Evolutionary conservation across 2,797 vertebrate species (phyloP), one percentile per base, ranked within the genome.

Genomic region (Mallotus villosus): DNA sequence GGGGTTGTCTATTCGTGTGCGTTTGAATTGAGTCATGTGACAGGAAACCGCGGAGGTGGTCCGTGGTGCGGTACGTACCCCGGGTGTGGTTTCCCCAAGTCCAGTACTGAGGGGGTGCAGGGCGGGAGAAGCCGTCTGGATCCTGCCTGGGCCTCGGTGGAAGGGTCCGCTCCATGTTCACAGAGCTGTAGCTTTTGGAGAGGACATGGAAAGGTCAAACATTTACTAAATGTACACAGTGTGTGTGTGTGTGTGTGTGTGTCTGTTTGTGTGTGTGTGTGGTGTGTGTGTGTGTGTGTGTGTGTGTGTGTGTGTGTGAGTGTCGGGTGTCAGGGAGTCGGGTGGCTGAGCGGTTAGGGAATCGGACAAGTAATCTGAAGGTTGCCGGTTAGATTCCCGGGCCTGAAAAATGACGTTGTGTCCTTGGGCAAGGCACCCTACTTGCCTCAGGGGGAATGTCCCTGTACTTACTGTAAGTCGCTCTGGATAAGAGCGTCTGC

Each of bases 101-200:
- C 86, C 88, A 91, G 53, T 90, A 95, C 87, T 94, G 88, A 14
- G 94, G 93, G 19, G 92, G 89, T 12, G 94, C 87, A 2, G 94
- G 88, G 70, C 92, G 93, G 78, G 93, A 90, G 70, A 91, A 91
- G 3, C 84, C 82, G 1, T 91, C 87, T 1, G 81, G 74, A 1
- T 92, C 86, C 8, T 85, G 82, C 64, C 81, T 89, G 12, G 84
- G 83, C 61, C 87, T 85, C 8, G 57, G 83, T 11, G 87, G 80
- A 17, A 89, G 81, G 2, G 86, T 88, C 25, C 82, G 84, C 24
- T 89, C 92, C 87, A 91, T 87, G 63, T 91, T 88, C 51, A 76
- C 83, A 63, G 91, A 78, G 53, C 91, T 92, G 24, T 91, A 91
- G 70, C 90, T 92, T 67, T n/a, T 69, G 62, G 64, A 5, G 68